Base-by-base conservation (phyloP, 2,113 vertebrate species). In the Leptobrachium leishanense region DNA sequence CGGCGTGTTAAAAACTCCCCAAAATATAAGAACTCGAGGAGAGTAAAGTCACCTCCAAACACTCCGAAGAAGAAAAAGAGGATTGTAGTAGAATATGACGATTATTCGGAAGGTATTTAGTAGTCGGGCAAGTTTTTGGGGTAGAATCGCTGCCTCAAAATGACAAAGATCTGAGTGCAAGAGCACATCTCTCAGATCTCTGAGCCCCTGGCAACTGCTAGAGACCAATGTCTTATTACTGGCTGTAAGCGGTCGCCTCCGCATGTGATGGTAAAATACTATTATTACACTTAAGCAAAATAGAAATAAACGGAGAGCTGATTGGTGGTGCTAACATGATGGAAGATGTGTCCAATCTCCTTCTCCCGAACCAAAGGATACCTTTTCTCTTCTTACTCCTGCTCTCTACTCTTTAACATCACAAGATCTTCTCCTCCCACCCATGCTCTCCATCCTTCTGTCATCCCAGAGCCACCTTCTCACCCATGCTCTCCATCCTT, bases 21-120 rank as follows among this genome's bases (percentile, higher is more conserved):
- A 20, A 12, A 31, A 42, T 68, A 74, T 39, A 81, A 62, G 71
- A 20, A 62, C 13, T 62, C 68, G 62, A 74, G 74, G 54, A 46
- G n/a, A 81, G 20, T 20, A n/a, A 62, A 74, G 11, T 57, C 6
- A 8, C 9, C 41, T 41, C 8, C 65, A 59, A 59, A 62, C 67
- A 68, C 59, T 0, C 78, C 78, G 41, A 74, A 20, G 42, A 74
- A 69, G 67, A 79, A 67, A 54, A 81, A 68, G 50, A 80, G 13
- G 78, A 62, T 50, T 68, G 6, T 68, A 9, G n/a, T 68, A 68
- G 53, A 81, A 41, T 81, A 74, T 68, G 78, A 81, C 6, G 78
- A 81, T 13, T 71, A 81, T 31, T 4, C 4, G 13, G 78, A 81
- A 81, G 78, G 78, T 81, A 81, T 68, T 74, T 68, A 68, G 53